phyloP scores from a whole-genome alignment of 2,113 vertebrate species.

The Leptodactylus fuscus region DNA sequence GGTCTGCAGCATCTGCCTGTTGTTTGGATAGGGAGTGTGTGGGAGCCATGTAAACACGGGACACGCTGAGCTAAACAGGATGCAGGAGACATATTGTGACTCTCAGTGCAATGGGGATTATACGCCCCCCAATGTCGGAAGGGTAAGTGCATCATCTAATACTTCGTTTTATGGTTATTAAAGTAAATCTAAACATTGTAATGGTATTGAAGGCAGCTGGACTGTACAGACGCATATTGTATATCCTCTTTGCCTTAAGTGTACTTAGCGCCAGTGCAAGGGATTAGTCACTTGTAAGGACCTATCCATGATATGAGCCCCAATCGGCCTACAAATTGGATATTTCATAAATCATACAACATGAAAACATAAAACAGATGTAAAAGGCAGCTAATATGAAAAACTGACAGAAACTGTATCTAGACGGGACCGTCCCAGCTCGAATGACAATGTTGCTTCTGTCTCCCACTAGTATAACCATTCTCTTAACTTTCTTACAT shows the following conservation, averaged over 20 bases:
- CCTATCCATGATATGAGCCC: neutral
- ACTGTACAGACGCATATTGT: no score
- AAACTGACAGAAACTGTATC: neutral
- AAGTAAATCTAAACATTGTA: neutral
- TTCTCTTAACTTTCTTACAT: slow-evolving; percentile 32
- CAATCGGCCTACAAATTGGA: neutral
- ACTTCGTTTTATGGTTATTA: neutral
- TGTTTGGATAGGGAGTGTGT: slow-evolving; percentile 51
- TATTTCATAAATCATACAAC: neutral
- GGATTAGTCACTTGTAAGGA: neutral
- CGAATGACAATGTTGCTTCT: slow-evolving; percentile 29
- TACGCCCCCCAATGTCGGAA: neutral
- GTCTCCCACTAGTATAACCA: neutral
- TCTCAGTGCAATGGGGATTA: neutral
- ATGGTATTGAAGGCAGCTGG: neutral
- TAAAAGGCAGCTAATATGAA: neutral
- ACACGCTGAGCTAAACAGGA: slow-evolving; percentile 50
- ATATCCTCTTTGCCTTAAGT: neutral
- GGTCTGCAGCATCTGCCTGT: slow-evolving; percentile 49
- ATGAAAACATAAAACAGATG: neutral
- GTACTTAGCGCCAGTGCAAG: neutral
- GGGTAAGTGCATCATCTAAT: neutral
- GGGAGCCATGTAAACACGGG: slow-evolving; percentile 52
- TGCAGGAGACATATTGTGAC: neutral
- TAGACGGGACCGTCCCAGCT: neutral